Base-by-base conservation (phyloP, 2,113 vertebrate species). In the Trematomus loennbergii region DNA sequence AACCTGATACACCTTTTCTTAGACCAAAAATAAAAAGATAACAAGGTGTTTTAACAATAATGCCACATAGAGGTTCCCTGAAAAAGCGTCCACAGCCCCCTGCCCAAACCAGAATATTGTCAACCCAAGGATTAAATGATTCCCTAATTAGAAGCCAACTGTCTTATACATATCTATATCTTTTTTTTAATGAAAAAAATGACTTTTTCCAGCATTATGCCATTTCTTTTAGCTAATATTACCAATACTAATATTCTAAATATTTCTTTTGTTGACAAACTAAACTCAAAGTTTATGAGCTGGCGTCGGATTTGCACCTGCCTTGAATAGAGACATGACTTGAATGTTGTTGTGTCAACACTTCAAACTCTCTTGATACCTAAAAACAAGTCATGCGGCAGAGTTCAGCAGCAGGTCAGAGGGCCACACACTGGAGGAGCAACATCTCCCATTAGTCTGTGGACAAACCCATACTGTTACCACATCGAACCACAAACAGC, bases 401-500 rank as follows among this genome's bases (percentile, higher is more conserved):
- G 9, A 79, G 80, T 79, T 83, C 76, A 81, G 50, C 53, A 18
- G 52, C 60, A 59, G 75, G 48, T 78, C 49, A 40, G 11, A 5
- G 68, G 22, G 36, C 11, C 18, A 57, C 33, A 70, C 5, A 12
- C 25, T 17, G n/a, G 0, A 52, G 11, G 7, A 71, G 43, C 16
- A 78, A 9, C 18, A 18, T 58, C 55, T 43, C 36, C 67, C 43
- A 65, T 53, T 60, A n/a, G 43, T 81, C 61, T 82, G 33, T 11
- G 50, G 58, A 69, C 33, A 52, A 15, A 12, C 20, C 62, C 57
- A 68, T 49, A 25, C 18, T 22, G 53, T 68, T 67, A 79, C 84
- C 89, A 88, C 86, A 85, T 88, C 57, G 80, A 76, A 84, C 76
- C 65, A 36, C 52, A 60, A 75, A 50, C 61, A 79, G 62, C 54